Base-by-base conservation (phyloP, 2,797 vertebrate genomes). In the Triplophysa bombifrons region DNA sequence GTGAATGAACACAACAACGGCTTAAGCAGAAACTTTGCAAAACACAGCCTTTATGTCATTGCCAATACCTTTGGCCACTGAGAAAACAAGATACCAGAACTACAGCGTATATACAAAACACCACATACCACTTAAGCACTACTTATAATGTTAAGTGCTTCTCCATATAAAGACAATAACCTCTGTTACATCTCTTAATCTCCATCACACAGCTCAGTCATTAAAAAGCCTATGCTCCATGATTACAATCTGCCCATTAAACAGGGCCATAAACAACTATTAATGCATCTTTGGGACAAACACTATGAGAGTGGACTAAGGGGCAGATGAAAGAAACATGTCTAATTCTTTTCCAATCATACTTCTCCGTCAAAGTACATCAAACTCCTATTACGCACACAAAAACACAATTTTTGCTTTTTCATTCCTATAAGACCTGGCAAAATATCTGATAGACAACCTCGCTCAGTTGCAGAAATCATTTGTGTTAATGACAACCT, bases 171-270 rank as follows among this genome's bases (percentile, higher is more conserved):
- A 74, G 83, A 83, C 80, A 53, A 69, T 44, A 78, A 50, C 9
- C 22, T 38, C 38, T 51, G 53, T 5, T 38, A 69, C 22, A 63
- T 71, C 72, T 13, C 56, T 27, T 55, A 63, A 56, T 74, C 55
- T 77, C 69, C 34, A 64, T 41, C 16, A 53, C 17, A 72, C 22
- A 60, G 68, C 58, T 44, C 22, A 56, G 7, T 64, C 61, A 44
- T 20, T 8, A 68, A 80, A 76, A 56, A 70, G 38, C 41, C 16
- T 30, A 17, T 50, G 53, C 12, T 38, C 25, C 14, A 51, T 2
- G 55, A 80, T 65, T 71, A 48, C 27, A 25, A 79, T 72, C 77
- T 44, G 61, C n/a, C 63, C 41, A 69, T 74, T 61, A 84, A 82
- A 81, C 66, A 48, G 61, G 67, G 38, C 16, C n/a, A 2, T 74